Evolutionary conservation across 64 coral and sea anemone genomes (phyloP).

Genomic region (Trachythela sp.): DNA sequence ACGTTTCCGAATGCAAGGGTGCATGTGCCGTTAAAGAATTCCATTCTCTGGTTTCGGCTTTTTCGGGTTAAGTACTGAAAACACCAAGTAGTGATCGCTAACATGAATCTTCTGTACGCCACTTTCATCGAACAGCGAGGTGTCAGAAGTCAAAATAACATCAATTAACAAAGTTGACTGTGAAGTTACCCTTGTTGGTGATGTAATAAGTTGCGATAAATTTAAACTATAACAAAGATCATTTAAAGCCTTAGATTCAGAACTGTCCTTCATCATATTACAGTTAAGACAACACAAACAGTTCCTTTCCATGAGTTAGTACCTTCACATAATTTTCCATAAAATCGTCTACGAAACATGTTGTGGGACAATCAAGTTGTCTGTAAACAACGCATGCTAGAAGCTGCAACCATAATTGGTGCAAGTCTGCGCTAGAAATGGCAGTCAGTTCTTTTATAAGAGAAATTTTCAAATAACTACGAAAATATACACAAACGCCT

Average conservation of each 20-base stretch:
- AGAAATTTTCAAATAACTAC: not conserved
- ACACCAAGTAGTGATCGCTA: constrained; percentile 38
- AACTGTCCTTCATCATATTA: not conserved
- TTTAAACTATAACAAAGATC: not conserved
- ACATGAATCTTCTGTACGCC: constrained; percentile 3
- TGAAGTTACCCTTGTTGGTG: not conserved
- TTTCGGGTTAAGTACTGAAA: constrained; percentile 23
- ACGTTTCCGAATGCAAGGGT: constrained; percentile 7
- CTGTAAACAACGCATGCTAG: constrained; percentile 26
- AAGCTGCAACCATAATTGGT: not conserved
- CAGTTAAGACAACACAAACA: constrained; percentile 22
- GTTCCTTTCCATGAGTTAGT: constrained; percentile 18
- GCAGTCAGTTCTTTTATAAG: not conserved
- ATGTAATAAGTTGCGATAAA: not conserved
- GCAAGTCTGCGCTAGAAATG: not conserved
- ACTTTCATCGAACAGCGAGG: constrained; percentile 8
- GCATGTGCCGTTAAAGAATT: constrained; percentile 31
- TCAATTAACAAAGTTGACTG: not conserved
- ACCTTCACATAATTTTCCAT: constrained; percentile 12
- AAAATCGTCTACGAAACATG: not conserved
- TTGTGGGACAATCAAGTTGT: not conserved
- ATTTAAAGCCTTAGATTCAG: not conserved
- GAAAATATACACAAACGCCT: not conserved
- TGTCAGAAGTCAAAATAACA: not conserved
- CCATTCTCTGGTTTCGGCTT: constrained; percentile 21